Evolutionary conservation across 2,797 vertebrate genomes (phyloP).

Genomic region (Sebastes kiyomatsui): DNA sequence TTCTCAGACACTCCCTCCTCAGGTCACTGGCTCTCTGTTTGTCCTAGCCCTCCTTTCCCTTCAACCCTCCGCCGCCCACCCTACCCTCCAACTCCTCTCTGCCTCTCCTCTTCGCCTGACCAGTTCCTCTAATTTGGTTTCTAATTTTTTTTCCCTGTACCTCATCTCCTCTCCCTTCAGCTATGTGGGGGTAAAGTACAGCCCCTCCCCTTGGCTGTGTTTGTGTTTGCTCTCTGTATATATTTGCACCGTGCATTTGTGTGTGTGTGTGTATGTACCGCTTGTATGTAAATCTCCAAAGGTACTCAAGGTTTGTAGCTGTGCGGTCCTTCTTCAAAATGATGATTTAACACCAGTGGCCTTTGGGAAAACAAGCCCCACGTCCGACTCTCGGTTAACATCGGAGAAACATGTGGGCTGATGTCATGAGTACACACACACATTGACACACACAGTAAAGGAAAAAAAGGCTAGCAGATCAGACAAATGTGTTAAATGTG

Average conservation of each 20-base stretch:
- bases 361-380: constrained; percentile 50
- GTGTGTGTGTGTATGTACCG: background rate
- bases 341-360: constrained; percentile 60
- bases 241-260: background rate
- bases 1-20: constrained; percentile 75
- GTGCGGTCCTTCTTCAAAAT: constrained; percentile 40
- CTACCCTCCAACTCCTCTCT: constrained; percentile 51
- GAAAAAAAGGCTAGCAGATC: constrained; percentile 12
- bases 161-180: constrained; percentile 66
- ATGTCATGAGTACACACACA: constrained; percentile 5
- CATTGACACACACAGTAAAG: background rate
- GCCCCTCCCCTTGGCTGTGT: constrained; percentile 58
- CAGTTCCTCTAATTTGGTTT: constrained; percentile 83
- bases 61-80: constrained; percentile 16
- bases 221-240: constrained; percentile 44
- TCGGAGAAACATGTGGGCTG: constrained; percentile 23
- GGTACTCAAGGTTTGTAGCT: constrained; percentile 46
- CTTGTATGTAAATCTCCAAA: constrained; percentile 65
- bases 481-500: constrained; percentile 44
- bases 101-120: constrained; percentile 74
- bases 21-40: constrained; percentile 75
- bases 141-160: constrained; percentile 71
- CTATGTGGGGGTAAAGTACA: constrained; percentile 67
- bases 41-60: constrained; percentile 64
- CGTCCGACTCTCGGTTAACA: constrained; percentile 15